Conservation (phyloP, 2,888 invertebrate species). For the Drosophila lutescens region DNA sequence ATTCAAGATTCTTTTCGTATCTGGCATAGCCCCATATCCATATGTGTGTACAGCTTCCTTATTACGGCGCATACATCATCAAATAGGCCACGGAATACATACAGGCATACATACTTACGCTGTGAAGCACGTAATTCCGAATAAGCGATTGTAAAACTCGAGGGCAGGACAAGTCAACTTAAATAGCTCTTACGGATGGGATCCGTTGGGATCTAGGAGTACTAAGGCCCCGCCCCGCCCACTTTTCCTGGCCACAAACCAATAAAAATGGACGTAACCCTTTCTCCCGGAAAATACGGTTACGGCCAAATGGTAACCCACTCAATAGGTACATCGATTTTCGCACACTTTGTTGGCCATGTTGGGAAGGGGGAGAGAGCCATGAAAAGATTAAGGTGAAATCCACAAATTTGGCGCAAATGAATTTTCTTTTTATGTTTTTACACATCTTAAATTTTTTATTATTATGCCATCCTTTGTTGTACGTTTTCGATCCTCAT, state of each 20-base stretch:
- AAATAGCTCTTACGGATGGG: constrained; percentile 65
- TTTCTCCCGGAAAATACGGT: constrained; percentile 25
- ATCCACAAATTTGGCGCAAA: constrained; percentile 81
- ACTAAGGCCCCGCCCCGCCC: constrained; percentile 23
- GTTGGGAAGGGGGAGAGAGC: background rate
- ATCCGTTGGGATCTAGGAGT: constrained; percentile 18
- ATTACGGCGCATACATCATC: constrained; percentile 70
- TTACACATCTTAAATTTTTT: constrained; percentile 80
- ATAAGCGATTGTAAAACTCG: constrained; percentile 63
- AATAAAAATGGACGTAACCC: constrained; percentile 56
- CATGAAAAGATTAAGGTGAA: constrained; percentile 74
- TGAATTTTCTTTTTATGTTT: constrained; percentile 80
- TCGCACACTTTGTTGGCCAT: constrained; percentile 67
- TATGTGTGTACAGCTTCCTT: constrained; percentile 62
- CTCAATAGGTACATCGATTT: constrained; percentile 74
- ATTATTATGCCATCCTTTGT: constrained; percentile 80
- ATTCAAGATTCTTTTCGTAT: constrained; percentile 48
- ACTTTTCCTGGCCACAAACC: constrained; percentile 64
- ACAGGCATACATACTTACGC: background rate
- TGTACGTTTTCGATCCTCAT: constrained; percentile 80
- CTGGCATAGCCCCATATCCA: constrained; percentile 1
- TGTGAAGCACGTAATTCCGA: constrained; percentile 39
- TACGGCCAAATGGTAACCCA: constrained; percentile 39
- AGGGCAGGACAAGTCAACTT: constrained; percentile 60
- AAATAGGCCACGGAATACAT: constrained; percentile 54